Evolutionary conservation across 2,113 vertebrate genomes (phyloP).

Genomic region (Gambusia holbrooki): DNA sequence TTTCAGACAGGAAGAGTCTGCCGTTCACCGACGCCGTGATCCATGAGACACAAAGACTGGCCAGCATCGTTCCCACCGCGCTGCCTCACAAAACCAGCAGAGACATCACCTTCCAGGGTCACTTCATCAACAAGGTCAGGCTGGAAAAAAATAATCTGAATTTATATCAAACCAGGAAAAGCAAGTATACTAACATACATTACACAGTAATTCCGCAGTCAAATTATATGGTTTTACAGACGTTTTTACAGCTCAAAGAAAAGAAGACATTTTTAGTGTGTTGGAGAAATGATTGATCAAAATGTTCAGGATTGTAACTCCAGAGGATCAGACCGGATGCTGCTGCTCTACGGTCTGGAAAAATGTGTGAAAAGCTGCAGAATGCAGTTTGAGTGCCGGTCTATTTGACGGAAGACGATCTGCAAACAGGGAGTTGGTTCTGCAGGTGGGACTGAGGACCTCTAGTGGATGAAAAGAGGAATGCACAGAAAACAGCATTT

Average conservation of each 20-base stretch:
- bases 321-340: no score
- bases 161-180: not conserved
- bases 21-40: constrained; percentile 45
- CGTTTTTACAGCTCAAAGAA: not conserved
- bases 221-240: not conserved
- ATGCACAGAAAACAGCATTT: not conserved
- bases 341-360: no score
- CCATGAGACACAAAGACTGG: constrained; percentile 48
- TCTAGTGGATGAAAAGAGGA: not conserved
- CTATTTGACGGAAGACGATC: not conserved
- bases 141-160: not conserved
- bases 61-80: constrained; percentile 14
- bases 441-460: not conserved
- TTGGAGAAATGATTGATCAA: not conserved
- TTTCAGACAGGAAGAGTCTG: constrained; percentile 29
- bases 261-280: not conserved
- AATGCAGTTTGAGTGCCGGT: not conserved
- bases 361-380: no score
- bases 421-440: not conserved
- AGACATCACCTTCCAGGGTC: constrained; percentile 41
- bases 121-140: constrained; percentile 46
- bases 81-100: constrained; percentile 27
- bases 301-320: no score
- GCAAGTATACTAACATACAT: not conserved
- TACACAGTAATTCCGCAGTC: not conserved